Percentiles rank a stretch among this genome's conserved stretches.
Conservation (phyloP, 2,888 invertebrate genomes). For the Macrostomum cliftonense region DNA sequence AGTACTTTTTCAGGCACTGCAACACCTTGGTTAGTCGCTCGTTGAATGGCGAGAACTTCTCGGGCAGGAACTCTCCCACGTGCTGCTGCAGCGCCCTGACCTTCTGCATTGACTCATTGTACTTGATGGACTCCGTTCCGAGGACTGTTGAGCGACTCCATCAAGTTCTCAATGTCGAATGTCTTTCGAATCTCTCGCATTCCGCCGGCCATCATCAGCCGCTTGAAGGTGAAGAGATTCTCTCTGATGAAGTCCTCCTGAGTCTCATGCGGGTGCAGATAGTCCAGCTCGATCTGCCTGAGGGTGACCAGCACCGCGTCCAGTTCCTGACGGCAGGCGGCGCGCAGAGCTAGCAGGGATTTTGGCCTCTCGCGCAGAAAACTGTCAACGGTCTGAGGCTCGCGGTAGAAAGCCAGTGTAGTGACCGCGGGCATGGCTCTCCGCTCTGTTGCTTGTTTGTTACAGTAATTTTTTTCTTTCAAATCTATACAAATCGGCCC, state of each 20-base stretch:
- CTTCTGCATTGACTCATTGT: no score
- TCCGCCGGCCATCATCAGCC: background rate
- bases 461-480: no score
- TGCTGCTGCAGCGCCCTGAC: background rate
- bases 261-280: constrained; percentile 4
- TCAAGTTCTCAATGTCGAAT: no score
- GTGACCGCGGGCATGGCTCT: constrained; percentile 19
- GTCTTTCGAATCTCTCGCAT: no score
- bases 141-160: no score
- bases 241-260: constrained; percentile 7
- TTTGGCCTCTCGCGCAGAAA: constrained; percentile 21
- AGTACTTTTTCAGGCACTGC: constrained; percentile 22
- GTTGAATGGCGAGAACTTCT: constrained; percentile 18
- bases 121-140: no score
- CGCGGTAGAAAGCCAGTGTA: constrained; percentile 21
- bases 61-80: constrained; percentile 15
- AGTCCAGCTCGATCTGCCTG: constrained; percentile 12
- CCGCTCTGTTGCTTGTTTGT: no score
- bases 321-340: constrained; percentile 18
- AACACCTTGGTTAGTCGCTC: constrained; percentile 16
- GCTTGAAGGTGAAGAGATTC: constrained; percentile 1
- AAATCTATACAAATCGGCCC: no score
- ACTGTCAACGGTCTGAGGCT: constrained; percentile 20
- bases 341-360: constrained; percentile 19
- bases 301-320: constrained; percentile 17